Evolutionary conservation across 2,888 invertebrate genomes (phyloP).

Genomic region (Epistrophe grossulariae): DNA sequence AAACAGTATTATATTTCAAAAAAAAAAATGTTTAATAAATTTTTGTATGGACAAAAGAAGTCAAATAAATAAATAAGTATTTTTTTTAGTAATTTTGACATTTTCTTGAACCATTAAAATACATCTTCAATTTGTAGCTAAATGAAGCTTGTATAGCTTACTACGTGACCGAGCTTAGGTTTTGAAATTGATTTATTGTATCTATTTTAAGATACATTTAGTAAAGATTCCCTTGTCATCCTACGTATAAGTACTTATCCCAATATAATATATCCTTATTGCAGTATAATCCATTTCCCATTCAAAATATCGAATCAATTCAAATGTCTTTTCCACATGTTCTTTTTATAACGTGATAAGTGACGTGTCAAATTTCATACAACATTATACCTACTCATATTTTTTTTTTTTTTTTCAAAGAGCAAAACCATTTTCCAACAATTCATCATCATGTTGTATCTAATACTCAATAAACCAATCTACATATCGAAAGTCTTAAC

Average conservation of each 20-base stretch:
- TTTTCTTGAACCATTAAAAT: too few species aligned
- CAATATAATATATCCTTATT: neutral
- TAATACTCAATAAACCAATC: conserved; percentile 22
- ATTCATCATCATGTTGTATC: conserved; percentile 19
- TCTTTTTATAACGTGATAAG: conserved; percentile 24
- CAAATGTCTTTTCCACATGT: conserved; percentile 4
- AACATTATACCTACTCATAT: neutral
- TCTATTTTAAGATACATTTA: neutral
- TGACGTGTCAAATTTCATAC: conserved; percentile 37
- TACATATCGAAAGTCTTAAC: conserved; percentile 10
- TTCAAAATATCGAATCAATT: neutral
- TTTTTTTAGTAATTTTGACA: too few species aligned
- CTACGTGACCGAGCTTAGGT: too few species aligned
- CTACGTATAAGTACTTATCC: neutral
- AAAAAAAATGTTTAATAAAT: too few species aligned
- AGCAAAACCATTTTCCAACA: conserved; percentile 8
- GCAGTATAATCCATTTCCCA: neutral
- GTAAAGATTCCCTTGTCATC: neutral
- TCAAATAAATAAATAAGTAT: too few species aligned
- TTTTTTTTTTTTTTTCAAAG: neutral
- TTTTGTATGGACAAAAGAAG: too few species aligned
- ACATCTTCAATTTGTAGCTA: too few species aligned
- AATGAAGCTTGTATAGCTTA: too few species aligned
- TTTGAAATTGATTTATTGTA: too few species aligned
- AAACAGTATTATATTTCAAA: too few species aligned